These are phyloP conservation scores for Phalera bucephala DNA, from an alignment of 2,888 invertebrate genomes.

Conservation along the genomic window DNA sequence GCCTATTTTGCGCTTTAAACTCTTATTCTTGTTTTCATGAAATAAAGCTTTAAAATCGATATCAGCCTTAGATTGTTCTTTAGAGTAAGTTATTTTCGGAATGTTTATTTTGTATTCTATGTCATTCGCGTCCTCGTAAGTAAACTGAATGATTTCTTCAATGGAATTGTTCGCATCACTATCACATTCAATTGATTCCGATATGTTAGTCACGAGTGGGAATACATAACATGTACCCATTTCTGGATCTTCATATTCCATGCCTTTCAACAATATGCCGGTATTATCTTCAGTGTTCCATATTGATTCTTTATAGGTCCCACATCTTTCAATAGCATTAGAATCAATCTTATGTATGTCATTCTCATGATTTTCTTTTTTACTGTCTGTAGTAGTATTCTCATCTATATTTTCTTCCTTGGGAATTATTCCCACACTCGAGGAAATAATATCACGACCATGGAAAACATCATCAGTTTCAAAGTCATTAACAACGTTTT, in stretches of 20 bases:
- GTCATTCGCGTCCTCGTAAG: slow-evolving; percentile 18
- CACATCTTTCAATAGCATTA: too few species aligned
- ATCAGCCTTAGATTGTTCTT: slow-evolving; percentile 11
- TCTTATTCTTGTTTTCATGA: slow-evolving; percentile 14
- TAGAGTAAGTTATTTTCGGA: slow-evolving; percentile 56
- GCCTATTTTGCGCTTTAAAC: slow-evolving; percentile 57
- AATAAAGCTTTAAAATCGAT: slow-evolving; percentile 5
- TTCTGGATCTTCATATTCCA: slow-evolving; percentile 50
- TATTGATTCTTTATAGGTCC: too few species aligned
- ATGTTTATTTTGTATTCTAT: slow-evolving; percentile 38
- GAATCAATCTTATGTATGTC: background rate
- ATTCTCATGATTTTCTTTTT: background rate
- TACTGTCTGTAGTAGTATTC: too few species aligned
- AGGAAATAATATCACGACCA: background rate
- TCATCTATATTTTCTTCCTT: too few species aligned
- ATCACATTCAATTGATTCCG: slow-evolving; percentile 5
- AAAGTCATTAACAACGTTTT: background rate
- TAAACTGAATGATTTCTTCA: slow-evolving; percentile 17
- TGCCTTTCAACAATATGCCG: slow-evolving; percentile 38
- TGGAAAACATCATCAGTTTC: background rate
- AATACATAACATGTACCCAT: slow-evolving; percentile 52
- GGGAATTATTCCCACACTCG: background rate
- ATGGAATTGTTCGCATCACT: slow-evolving; percentile 5
- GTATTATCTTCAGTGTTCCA: background rate
- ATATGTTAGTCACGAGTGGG: slow-evolving; percentile 32